Evolutionary conservation across 2,888 invertebrate species (phyloP), one percentile per base, ranked within the genome.

Genomic region (Seira sanloemensis): DNA sequence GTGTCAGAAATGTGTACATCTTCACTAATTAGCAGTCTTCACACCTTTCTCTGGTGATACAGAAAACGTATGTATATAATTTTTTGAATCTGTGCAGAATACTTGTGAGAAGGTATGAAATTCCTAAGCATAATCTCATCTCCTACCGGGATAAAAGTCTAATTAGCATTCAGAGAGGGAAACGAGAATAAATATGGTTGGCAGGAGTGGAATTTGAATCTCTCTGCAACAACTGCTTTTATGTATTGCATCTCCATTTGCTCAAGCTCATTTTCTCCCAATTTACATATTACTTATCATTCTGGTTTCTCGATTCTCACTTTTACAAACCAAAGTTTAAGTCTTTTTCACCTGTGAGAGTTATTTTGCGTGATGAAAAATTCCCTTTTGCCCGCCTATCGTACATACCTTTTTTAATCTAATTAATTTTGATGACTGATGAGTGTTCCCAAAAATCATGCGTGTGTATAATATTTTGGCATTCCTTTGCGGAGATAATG

Each of bases 1-100:
- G 26, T 79, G 73, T 79, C 79, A 7, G 72, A 54, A 77, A 78
- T 72, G 46, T 37, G 16, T 72, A 65, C 72, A 71, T 73, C 65
- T 79, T 73, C 23, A 23, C 79, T 79, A 79, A 79, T 79, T 79
- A 73, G 79, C 50, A 79, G 67, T 73, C 73, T 73, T 79, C 79
- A 73, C 79, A 73, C 79, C 79, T 79, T 78, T 25, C 24, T 21
- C 18, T 37, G n/a, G n/a, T n/a, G n/a, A n/a, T n/a, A n/a, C n/a
- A n/a, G n/a, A n/a, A n/a, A n/a, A n/a, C n/a, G n/a, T n/a, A n/a
- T n/a, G n/a, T n/a, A n/a, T n/a, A n/a, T n/a, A n/a, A n/a, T n/a
- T n/a, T n/a, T n/a, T n/a, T n/a, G n/a, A n/a, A n/a, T n/a, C n/a
- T n/a, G n/a, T n/a, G n/a, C n/a, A n/a, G n/a, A n/a, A n/a, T n/a